A percentile compares a stretch with the other conserved stretches of the same genome.
Evolutionary conservation across 2,888 invertebrate genomes (phyloP).

Genomic region (Cerceris rybyensis): DNA sequence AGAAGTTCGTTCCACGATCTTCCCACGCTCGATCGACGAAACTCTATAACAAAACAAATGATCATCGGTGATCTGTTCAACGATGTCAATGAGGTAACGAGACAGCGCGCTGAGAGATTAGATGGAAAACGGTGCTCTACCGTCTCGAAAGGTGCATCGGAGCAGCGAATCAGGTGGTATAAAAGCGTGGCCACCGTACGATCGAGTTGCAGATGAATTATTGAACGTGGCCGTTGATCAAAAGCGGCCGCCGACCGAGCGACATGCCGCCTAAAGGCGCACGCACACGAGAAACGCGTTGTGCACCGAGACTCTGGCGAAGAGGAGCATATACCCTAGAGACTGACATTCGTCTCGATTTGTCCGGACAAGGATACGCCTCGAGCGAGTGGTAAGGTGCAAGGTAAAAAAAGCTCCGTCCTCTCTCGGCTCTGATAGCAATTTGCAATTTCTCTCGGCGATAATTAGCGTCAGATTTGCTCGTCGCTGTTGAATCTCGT

Average conservation of each 20-base stretch:
- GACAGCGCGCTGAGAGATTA: neutral
- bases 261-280: conserved; percentile 61
- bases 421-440: conserved; percentile 20
- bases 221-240: conserved; percentile 73
- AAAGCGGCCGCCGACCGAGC: conserved; percentile 69
- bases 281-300: conserved; percentile 41
- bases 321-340: conserved; percentile 2
- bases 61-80: no score
- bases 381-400: conserved; percentile 22
- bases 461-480: conserved; percentile 25
- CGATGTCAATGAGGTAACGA: no score
- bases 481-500: neutral
- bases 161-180: conserved; percentile 16
- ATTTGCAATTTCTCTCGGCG: conserved; percentile 37
- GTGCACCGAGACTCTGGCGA: neutral
- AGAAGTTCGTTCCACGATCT: no score
- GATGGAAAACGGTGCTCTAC: neutral
- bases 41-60: no score
- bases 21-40: no score
- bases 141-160: neutral
- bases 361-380: conserved; percentile 21
- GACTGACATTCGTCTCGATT: conserved; percentile 30
- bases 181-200: conserved; percentile 33
- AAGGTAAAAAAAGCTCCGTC: conserved; percentile 30
- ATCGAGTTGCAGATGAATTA: conserved; percentile 77